A percentile compares a stretch with the other conserved stretches of the same genome.
These are phyloP conservation scores for Platalea minor DNA, from an alignment of 2,797 vertebrate genomes.

Conservation along the genomic window DNA sequence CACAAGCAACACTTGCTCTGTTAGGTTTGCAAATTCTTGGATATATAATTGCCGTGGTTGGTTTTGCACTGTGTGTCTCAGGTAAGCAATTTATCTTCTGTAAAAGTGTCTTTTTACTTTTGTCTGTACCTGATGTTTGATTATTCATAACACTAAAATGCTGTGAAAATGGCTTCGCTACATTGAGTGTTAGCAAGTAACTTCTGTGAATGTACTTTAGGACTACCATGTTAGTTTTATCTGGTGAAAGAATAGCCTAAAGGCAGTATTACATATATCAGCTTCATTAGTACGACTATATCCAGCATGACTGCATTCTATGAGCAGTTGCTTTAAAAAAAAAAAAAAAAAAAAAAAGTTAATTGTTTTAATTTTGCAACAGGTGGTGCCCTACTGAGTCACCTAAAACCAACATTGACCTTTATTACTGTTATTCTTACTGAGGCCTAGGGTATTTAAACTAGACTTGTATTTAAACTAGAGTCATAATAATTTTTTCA, in stretches of 20 bases:
- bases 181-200: not conserved
- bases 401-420: not conserved
- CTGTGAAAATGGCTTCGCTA: not conserved
- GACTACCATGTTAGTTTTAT: not conserved
- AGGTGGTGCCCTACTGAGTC: not conserved
- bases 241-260: not conserved
- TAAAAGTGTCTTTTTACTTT: not conserved
- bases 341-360: not conserved
- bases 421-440: not conserved
- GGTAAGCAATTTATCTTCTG: slow-evolving; percentile 49
- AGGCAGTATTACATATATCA: not conserved
- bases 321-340: not conserved
- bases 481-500: not conserved
- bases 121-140: not conserved
- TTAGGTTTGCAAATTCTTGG: slow-evolving; percentile 67
- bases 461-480: not conserved
- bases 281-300: not conserved
- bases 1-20: slow-evolving; percentile 45
- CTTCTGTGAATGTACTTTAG: not conserved
- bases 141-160: not conserved
- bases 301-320: not conserved
- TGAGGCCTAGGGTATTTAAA: not conserved
- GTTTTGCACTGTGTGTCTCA: slow-evolving; percentile 69
- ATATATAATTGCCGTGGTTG: slow-evolving; percentile 69
- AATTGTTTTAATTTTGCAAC: not conserved